These are phyloP conservation scores for Axea sp. DNA, from an alignment of 2,888 invertebrate genomes.

Conservation along the genomic window DNA sequence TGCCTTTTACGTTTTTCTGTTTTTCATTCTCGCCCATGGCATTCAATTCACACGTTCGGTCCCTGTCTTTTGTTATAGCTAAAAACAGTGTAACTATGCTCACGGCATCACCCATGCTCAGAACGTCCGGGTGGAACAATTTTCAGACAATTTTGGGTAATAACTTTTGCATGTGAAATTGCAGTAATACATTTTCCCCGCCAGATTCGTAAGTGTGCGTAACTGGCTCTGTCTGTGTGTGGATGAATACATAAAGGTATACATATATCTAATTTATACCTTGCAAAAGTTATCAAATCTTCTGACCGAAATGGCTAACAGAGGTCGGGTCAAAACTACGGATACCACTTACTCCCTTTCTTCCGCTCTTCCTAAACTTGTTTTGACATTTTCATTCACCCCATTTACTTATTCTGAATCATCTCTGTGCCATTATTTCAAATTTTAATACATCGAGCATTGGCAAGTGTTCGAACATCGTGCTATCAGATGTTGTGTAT, in stretches of 20 bases:
- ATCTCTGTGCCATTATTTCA: conserved; percentile 22
- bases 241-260: conserved; percentile 40
- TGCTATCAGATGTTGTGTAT: too few species aligned
- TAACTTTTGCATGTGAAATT: conserved; percentile 77
- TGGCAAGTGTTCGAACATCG: conserved; percentile 1
- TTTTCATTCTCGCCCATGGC: conserved; percentile 4
- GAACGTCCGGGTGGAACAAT: conserved; percentile 67
- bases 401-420: conserved; percentile 15
- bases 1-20: conserved; percentile 8
- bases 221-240: conserved; percentile 4
- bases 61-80: conserved; percentile 40
- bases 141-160: conserved; percentile 76
- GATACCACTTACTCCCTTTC: conserved; percentile 49
- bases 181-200: conserved; percentile 72
- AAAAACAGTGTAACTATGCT: conserved; percentile 39
- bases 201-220: conserved; percentile 50
- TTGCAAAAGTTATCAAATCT: conserved; percentile 45
- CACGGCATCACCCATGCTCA: conserved; percentile 46
- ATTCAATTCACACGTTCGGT: conserved; percentile 12
- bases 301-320: conserved; percentile 47
- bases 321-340: conserved; percentile 46
- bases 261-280: conserved; percentile 54
- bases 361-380: conserved; percentile 55
- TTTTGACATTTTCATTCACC: conserved; percentile 51
- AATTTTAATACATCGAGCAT: conserved; percentile 21